A percentile compares a stretch with the other conserved stretches of the same genome.
These are phyloP conservation scores for Phyto melanocephala DNA, from an alignment of 2,888 invertebrate species.

Conservation along the genomic window DNA sequence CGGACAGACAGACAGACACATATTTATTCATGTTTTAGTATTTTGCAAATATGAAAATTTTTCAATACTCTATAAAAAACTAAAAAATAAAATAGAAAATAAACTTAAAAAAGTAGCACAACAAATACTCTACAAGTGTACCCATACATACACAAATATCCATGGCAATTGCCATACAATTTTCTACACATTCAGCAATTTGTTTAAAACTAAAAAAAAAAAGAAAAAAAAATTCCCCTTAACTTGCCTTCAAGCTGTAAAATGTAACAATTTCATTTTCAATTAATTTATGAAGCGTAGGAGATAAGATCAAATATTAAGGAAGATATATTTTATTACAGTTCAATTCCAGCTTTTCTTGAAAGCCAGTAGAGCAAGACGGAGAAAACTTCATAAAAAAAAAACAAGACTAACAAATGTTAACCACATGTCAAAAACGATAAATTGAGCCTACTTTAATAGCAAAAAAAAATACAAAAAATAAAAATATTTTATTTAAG, in stretches of 20 bases:
- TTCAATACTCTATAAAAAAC: constrained; percentile 26
- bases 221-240: neutral
- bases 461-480: too few relatives aligned
- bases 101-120: constrained; percentile 5
- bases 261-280: constrained; percentile 64
- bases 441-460: constrained; percentile 18
- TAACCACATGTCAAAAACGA: constrained; percentile 37
- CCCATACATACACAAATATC: neutral
- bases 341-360: constrained; percentile 15
- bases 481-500: constrained; percentile 1
- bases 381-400: neutral
- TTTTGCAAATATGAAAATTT: constrained; percentile 41
- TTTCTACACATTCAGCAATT: constrained; percentile 27
- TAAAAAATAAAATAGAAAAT: neutral
- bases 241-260: constrained; percentile 49
- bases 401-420: constrained; percentile 20
- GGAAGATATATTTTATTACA: constrained; percentile 59
- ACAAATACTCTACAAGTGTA: constrained; percentile 5
- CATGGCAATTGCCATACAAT: neutral
- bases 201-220: constrained; percentile 13
- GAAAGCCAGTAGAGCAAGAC: neutral
- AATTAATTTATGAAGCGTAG: constrained; percentile 68
- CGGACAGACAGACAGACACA: neutral
- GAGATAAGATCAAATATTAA: constrained; percentile 64
- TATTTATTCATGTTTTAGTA: neutral